Evolutionary conservation across 2,113 vertebrate genomes (phyloP), one percentile per base, ranked within the genome.

Genomic region (Tylochromis polylepis): DNA sequence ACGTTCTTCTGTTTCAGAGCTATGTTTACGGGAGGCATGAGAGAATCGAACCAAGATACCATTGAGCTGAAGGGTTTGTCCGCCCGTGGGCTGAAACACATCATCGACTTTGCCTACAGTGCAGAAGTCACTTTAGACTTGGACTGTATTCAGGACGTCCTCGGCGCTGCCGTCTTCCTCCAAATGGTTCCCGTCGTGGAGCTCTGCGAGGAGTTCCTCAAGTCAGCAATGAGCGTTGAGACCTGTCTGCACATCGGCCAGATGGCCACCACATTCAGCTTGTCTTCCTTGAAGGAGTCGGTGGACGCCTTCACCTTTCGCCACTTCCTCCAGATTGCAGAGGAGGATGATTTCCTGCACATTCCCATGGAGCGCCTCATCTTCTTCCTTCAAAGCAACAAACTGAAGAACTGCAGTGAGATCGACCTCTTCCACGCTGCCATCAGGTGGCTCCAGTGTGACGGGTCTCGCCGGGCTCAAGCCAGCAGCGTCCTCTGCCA

Each of bases 11-110:
- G 85, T 95, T 85, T 20, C 95, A 99, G 99, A 96, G 99, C 98
- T 1, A 99, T 99, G 98, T 99, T 99, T 95, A 99, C 98, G 0
- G 98, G 99, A 0, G 99, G 99, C 79, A 99, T 99, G 99, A 96
- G 97, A 65, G 99, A 99, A 95, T 96, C 97, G 11, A 98, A 93
- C 93, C 99, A 99, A 94, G 97, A 98, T 1, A 94, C 96, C 84
- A 98, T 99, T 4, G 98, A 99, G 94, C 95, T 99, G 91, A 98
- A 98, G 81, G 98, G 98, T 0, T 95, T 99, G 58, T 99, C 99
- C 0, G 97, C 98, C 7, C 97, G 97, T 2, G 99, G 99, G 8
- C 95, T 99, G 46, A 97, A 97, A 58, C 98, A 99, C 91, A 98
- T 99, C 16, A 98, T 99, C 4, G 98, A 99, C 95, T 99, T 99